A percentile compares a stretch with the other conserved stretches of the same genome.
Conservation (phyloP, 2,113 vertebrate genomes). For the Hystrix brachyura region DNA sequence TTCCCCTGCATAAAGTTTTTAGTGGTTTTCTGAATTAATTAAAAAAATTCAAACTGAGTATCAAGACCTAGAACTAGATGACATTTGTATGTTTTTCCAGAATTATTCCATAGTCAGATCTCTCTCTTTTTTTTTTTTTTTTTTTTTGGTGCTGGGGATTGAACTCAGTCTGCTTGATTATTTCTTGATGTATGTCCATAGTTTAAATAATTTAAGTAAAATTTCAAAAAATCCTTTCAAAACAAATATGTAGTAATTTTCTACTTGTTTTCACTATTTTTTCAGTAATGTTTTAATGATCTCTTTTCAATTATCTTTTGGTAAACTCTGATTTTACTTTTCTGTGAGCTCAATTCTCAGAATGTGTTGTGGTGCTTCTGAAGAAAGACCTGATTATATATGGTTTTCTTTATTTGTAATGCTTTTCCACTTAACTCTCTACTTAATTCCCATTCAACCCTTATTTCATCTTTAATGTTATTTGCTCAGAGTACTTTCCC, state of each 20-base stretch:
- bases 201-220: constrained; percentile 44
- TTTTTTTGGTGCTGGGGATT: too few species aligned
- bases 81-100: neutral
- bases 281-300: constrained; percentile 23
- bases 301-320: neutral
- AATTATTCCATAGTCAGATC: neutral
- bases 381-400: neutral
- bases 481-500: constrained; percentile 27
- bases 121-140: too few species aligned
- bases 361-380: neutral
- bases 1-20: neutral
- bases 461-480: constrained; percentile 71
- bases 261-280: neutral
- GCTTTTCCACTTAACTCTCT: constrained; percentile 14
- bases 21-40: neutral
- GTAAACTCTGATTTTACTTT: neutral
- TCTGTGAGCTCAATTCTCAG: neutral
- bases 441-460: constrained; percentile 55
- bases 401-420: constrained; percentile 5
- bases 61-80: neutral
- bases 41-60: neutral
- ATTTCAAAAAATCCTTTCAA: neutral
- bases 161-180: neutral
- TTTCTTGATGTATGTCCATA: neutral
- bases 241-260: constrained; percentile 18